Conservation (phyloP, 2,888 invertebrate genomes). For the Halictus ligatus region DNA sequence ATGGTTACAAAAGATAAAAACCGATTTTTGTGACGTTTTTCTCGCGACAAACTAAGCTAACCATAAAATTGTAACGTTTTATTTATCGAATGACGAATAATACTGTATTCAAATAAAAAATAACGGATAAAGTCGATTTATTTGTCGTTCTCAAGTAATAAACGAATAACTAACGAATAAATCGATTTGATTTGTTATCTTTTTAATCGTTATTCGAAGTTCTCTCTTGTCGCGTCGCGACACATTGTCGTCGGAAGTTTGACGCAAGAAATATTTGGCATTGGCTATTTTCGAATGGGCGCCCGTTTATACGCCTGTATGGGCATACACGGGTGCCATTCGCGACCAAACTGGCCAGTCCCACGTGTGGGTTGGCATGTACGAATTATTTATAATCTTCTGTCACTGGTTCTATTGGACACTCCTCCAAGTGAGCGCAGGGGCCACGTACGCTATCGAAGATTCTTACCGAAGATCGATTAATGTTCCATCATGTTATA, state of each 20-base stretch:
- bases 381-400: slow-evolving; percentile 3
- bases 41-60: no score
- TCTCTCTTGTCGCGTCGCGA: not conserved
- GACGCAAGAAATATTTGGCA: slow-evolving; percentile 46
- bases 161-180: not conserved
- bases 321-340: not conserved
- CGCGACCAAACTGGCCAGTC: not conserved
- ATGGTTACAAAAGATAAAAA: no score
- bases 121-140: not conserved
- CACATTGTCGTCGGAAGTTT: slow-evolving; percentile 36
- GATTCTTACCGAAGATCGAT: not conserved
- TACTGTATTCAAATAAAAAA: not conserved
- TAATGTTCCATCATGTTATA: not conserved
- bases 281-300: slow-evolving; percentile 45
- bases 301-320: slow-evolving; percentile 23
- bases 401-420: slow-evolving; percentile 3
- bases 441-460: not conserved
- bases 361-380: not conserved
- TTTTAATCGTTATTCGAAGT: not conserved
- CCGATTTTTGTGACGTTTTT: no score
- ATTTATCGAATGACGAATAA: no score
- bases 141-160: not conserved
- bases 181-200: not conserved
- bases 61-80: no score
- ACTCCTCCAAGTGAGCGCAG: no score